A percentile compares a stretch with the other conserved stretches of the same genome.
Evolutionary conservation across 2,113 vertebrate genomes (phyloP).

Genomic region (Aspiorhynchus laticeps): DNA sequence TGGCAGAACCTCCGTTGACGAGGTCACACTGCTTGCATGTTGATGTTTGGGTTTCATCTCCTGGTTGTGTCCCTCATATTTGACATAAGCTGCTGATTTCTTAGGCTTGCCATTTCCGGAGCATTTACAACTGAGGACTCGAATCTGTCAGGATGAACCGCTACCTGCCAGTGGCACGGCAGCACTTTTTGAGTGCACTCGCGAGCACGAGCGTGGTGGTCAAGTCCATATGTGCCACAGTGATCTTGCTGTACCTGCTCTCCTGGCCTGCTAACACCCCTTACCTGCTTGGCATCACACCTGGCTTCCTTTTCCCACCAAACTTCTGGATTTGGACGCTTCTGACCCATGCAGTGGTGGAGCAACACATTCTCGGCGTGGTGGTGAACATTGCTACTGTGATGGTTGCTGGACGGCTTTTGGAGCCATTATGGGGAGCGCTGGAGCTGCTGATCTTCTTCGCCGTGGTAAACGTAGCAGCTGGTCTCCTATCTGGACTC

Average conservation of each 20-base stretch:
- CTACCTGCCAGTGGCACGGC: conserved; percentile 87
- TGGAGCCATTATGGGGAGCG: conserved; percentile 97
- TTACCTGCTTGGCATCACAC: conserved; percentile 86
- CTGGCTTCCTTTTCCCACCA: conserved; percentile 92
- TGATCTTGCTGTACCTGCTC: conserved; percentile 85
- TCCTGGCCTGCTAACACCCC: conserved; percentile 87
- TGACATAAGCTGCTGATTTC: conserved; percentile 5
- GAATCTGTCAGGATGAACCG: conserved; percentile 83
- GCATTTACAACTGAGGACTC: conserved; percentile 20
- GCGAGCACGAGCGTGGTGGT: conserved; percentile 96
- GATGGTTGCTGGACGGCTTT: conserved; percentile 84
- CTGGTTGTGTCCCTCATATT: neutral
- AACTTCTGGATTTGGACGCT: conserved; percentile 98
- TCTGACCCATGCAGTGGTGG: conserved; percentile 88
- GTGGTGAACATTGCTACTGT: conserved; percentile 84
- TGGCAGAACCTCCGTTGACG: conserved; percentile 30
- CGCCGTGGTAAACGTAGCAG: conserved; percentile 87
- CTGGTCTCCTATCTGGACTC: conserved; percentile 87
- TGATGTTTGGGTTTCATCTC: conserved; percentile 44
- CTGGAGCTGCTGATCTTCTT: conserved; percentile 96
- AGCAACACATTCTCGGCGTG: conserved; percentile 85
- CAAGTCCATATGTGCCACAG: conserved; percentile 86
- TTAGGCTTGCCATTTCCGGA: neutral
- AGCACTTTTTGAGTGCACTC: conserved; percentile 86
- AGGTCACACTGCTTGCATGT: conserved; percentile 36